A percentile compares a stretch with the other conserved stretches of the same genome.
Evolutionary conservation across 2,888 invertebrate genomes (phyloP).

Genomic region (Heliconius erato): DNA sequence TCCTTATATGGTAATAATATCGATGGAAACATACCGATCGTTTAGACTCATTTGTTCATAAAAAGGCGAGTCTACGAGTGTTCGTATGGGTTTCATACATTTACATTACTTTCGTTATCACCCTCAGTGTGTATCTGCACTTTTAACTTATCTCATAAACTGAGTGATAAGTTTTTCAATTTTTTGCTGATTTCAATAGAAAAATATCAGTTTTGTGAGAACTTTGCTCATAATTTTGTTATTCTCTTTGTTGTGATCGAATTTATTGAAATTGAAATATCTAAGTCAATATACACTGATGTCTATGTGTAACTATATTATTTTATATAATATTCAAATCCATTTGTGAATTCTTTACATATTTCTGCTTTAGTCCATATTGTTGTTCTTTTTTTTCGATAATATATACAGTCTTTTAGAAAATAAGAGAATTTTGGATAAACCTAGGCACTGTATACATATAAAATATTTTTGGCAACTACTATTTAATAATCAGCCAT

Average conservation of each 20-base stretch:
- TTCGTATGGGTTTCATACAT: constrained; percentile 35
- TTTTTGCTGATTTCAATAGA: constrained; percentile 7
- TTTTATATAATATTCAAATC: too few species aligned
- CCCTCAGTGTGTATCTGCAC: constrained; percentile 6
- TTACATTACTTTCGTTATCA: constrained; percentile 36
- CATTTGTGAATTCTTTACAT: too few species aligned
- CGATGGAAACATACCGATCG: constrained; percentile 20
- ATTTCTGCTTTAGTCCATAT: too few species aligned
- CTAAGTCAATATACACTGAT: not conserved
- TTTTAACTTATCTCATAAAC: constrained; percentile 34
- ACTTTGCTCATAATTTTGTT: constrained; percentile 13
- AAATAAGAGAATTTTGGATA: too few species aligned
- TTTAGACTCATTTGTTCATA: constrained; percentile 16
- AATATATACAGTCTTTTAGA: too few species aligned
- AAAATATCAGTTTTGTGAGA: not conserved
- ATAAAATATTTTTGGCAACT: too few species aligned
- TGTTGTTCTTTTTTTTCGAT: too few species aligned
- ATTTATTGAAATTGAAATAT: not conserved
- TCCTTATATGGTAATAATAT: not conserved
- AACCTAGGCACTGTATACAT: too few species aligned
- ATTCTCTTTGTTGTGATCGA: not conserved
- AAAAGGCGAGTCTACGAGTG: constrained; percentile 7
- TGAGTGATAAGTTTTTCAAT: constrained; percentile 20
- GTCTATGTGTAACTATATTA: not conserved
- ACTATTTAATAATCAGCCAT: too few species aligned